Percentiles rank a stretch among this genome's conserved stretches.
Evolutionary conservation across 92 coral and sea anemone species (phyloP).

Genomic region (Siderastrea radians): DNA sequence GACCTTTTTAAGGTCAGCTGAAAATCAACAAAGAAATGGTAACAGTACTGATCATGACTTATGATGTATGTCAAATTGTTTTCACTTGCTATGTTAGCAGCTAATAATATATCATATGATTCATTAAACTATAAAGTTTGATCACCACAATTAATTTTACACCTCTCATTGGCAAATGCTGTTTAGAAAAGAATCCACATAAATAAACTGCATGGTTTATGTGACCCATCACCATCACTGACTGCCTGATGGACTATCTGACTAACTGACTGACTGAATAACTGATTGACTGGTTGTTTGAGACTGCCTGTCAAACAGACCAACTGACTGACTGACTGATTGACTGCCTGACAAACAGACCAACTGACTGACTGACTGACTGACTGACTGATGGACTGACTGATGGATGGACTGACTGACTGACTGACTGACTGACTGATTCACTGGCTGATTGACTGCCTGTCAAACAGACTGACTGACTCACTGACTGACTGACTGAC

Average conservation of each 20-base stretch:
- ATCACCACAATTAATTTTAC: background rate
- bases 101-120: no score
- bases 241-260: no score
- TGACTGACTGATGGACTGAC: background rate
- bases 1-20: constrained; percentile 30
- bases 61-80: background rate
- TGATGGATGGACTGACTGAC: background rate
- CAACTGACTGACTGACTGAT: no score
- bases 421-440: background rate
- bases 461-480: background rate
- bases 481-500: background rate
- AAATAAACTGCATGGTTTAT: no score
- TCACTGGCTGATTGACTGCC: background rate
- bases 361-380: background rate
- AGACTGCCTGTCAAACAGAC: no score
- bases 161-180: background rate
- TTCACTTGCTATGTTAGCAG: no score
- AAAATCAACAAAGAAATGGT: background rate
- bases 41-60: background rate
- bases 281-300: no score
- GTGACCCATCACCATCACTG: no score
- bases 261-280: no score
- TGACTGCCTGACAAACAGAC: background rate
- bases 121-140: no score
- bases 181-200: no score